Base-by-base conservation (phyloP, 2,113 vertebrate genomes). In the Ptychochromis oligacanthus region DNA sequence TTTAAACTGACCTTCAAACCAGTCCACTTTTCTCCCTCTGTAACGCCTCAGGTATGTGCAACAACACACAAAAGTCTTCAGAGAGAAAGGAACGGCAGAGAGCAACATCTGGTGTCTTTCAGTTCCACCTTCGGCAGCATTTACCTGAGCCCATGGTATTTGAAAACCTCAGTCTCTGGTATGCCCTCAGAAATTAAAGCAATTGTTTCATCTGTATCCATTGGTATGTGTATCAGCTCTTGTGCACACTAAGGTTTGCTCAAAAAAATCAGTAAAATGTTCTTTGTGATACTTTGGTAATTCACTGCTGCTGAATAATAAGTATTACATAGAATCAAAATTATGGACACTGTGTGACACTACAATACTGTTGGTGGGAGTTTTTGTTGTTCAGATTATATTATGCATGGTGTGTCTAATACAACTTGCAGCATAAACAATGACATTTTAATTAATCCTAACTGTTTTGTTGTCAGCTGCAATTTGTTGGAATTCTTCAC, bases 1-100 rank as follows among this genome's bases (percentile, higher is more conserved):
- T 94, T 95, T 91, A 92, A 93, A 93, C 94, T 94, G 94, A 95
- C 94, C 95, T 95, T 95, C 95, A 95, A 93, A 94, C 86, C 89
- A 89, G 91, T 92, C 85, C 89, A 88, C 92, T 91, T 93, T 92
- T 92, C 85, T 85, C 72, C 74, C 62, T 87, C 77, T 84, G 91
- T 89, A 83, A 79, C 15, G 81, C 87, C 85, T 91, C 88, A 87
- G 89, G 90, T 92, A 90, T 86, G 85, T 91, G 89, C 81, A 92
- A 88, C 81, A 89, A 88, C 82, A 89, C 75, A 70, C 36, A 64
- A 83, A 77, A 89, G 85, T 61, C 78, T 87, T 89, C 77, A 74
- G 77, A 72, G 78, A 88, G 72, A 83, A 64, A 80, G 55, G 79
- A 79, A 84, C 74, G 84, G 86, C 77, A 83, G 64, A 82, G 83